Conservation (phyloP, 2,113 vertebrate genomes). For the Chaetops frenatus region DNA sequence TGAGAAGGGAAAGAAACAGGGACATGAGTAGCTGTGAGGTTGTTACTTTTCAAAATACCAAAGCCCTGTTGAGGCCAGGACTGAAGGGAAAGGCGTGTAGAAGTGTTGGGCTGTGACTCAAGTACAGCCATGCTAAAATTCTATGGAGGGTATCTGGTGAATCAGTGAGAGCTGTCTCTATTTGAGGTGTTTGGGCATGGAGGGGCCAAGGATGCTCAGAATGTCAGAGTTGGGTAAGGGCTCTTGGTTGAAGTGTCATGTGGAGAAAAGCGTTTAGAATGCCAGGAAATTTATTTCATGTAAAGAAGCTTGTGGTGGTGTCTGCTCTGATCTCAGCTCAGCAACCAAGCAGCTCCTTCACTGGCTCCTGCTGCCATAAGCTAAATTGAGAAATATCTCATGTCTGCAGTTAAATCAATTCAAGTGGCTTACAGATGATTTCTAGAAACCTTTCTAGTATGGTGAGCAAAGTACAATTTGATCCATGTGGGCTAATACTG, state of each 20-base stretch:
- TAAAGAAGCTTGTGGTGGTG: not conserved
- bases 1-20: not conserved
- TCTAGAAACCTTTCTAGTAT: not conserved
- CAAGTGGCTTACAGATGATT: not conserved
- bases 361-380: not conserved
- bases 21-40: accelerated
- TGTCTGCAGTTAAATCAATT: not conserved
- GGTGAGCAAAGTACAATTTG: not conserved
- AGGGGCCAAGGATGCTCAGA: not conserved
- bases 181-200: not conserved
- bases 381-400: not conserved
- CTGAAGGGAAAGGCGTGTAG: accelerated
- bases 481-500: not conserved
- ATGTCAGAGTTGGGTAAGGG: not conserved
- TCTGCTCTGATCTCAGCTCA: not conserved
- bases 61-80: not conserved
- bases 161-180: not conserved
- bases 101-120: not conserved
- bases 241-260: not conserved
- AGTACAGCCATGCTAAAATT: not conserved
- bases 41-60: not conserved
- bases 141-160: not conserved
- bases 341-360: accelerated
- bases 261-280: not conserved
- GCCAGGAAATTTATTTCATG: not conserved